Evolutionary conservation across 2,888 invertebrate genomes (phyloP).

Genomic region (Drosophila parthenogenetica): DNA sequence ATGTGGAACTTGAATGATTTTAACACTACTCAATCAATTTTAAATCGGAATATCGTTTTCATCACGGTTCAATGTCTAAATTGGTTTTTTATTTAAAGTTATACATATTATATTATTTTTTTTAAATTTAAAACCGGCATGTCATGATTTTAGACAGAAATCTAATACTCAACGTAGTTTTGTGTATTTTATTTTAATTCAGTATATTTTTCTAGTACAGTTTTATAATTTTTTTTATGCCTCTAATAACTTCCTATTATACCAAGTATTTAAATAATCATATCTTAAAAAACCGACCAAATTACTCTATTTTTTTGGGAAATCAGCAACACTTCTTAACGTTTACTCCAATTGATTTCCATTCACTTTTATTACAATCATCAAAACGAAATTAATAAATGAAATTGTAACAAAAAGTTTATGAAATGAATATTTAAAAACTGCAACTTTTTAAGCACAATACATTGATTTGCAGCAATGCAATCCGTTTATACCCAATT

Average conservation of each 20-base stretch:
- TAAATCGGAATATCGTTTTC: background rate
- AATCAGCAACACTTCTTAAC: background rate
- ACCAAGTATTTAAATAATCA: no score
- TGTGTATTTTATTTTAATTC: no score
- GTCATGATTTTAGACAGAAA: no score
- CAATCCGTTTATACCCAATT: slow-evolving; percentile 45
- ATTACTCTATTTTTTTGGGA: no score
- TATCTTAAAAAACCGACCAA: no score
- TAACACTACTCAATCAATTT: background rate
- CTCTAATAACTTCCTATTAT: no score
- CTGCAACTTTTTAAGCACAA: slow-evolving; percentile 10
- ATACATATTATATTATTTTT: no score
- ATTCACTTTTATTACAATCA: background rate
- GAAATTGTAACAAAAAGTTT: slow-evolving; percentile 1
- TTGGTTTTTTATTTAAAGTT: background rate
- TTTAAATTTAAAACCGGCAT: no score
- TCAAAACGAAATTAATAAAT: background rate
- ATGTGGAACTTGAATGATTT: background rate
- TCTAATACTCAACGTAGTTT: no score
- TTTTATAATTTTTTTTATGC: no score
- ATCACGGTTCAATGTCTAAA: background rate
- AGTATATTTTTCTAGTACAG: no score
- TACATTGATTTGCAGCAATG: slow-evolving; percentile 27
- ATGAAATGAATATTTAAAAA: background rate
- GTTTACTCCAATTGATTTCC: background rate